Evolutionary conservation across 2,113 vertebrate genomes (phyloP).

Genomic region (Cebidichthys violaceus): DNA sequence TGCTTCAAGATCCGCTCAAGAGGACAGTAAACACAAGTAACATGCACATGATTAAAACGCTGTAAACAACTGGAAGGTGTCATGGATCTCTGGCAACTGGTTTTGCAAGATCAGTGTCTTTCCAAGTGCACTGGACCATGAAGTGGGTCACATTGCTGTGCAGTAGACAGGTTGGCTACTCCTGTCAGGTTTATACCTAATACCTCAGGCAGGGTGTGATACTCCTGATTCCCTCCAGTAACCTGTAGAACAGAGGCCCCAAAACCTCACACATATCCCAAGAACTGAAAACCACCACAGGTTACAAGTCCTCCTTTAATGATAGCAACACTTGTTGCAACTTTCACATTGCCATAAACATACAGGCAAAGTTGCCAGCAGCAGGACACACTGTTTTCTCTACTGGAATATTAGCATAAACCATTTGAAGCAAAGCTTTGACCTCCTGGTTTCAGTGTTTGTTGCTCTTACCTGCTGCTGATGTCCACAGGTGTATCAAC

Average conservation of each 20-base stretch:
- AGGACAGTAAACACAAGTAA: conserved; percentile 1
- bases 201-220: neutral
- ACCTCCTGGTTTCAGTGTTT: neutral
- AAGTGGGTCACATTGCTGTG: conserved; percentile 52
- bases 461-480: conserved; percentile 40
- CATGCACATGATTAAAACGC: neutral
- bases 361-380: neutral
- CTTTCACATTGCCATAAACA: neutral
- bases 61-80: neutral
- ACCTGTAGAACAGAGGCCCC: neutral
- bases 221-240: conserved; percentile 23
- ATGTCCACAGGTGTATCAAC: conserved; percentile 9
- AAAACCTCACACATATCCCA: neutral
- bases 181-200: conserved; percentile 24
- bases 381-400: neutral
- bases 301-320: neutral
- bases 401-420: neutral
- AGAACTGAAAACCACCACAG: neutral
- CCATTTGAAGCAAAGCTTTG: too few relatives aligned
- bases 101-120: neutral
- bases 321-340: neutral
- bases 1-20: conserved; percentile 13
- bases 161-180: conserved; percentile 36
- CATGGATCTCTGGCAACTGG: neutral
- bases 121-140: conserved; percentile 18